Percentiles rank a stretch among this genome's conserved stretches.
Conservation (phyloP, 2,113 vertebrate genomes). For the Anser brachyrhynchus region DNA sequence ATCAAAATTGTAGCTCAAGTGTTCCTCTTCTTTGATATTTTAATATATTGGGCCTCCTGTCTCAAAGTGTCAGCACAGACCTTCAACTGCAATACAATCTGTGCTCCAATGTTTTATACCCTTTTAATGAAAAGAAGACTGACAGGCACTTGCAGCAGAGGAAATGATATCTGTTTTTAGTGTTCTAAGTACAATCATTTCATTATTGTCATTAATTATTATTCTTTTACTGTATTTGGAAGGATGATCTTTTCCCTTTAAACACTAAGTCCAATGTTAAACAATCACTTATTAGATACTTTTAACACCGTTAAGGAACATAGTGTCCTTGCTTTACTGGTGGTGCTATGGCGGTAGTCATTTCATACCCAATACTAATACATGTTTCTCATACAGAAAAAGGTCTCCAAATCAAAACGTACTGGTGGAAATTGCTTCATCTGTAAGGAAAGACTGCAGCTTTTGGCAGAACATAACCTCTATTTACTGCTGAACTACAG, state of each 20-base stretch:
- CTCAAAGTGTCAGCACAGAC: not conserved
- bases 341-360: not conserved
- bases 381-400: not conserved
- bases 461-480: not conserved
- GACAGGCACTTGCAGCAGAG: not conserved
- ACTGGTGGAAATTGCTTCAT: not conserved
- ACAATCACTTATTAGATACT: not conserved
- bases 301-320: not conserved
- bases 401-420: not conserved
- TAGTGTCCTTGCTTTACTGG: not conserved
- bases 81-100: not conserved
- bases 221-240: not conserved
- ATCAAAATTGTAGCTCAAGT: not conserved
- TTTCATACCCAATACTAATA: not conserved
- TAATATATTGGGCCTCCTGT: not conserved
- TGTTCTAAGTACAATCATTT: not conserved
- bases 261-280: not conserved
- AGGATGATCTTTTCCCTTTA: not conserved
- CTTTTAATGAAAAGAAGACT: not conserved
- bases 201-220: not conserved
- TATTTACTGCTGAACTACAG: not conserved
- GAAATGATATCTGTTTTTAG: not conserved
- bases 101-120: not conserved
- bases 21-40: not conserved
- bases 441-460: not conserved